Evolutionary conservation across 53 echinoderm and acorn worm genomes (phyloP).

Genomic region (Luidia sarsii): DNA sequence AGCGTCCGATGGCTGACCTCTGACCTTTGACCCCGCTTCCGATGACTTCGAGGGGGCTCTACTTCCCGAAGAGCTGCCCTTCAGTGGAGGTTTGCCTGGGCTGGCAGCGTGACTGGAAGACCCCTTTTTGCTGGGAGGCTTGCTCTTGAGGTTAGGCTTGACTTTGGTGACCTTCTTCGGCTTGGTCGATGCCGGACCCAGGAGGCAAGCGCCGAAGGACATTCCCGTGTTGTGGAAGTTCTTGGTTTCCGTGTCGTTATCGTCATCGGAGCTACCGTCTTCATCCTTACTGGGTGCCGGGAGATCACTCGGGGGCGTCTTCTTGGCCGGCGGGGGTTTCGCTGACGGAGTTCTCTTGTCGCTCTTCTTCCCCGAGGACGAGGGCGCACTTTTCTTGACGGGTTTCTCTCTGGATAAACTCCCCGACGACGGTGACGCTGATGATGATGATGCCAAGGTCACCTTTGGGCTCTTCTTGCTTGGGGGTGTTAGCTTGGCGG

Average conservation of each 20-base stretch:
- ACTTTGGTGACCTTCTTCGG: constrained; percentile 37
- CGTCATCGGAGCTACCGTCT: too few species aligned
- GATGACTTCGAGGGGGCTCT: not conserved
- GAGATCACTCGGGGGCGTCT: too few species aligned
- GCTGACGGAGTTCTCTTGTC: too few species aligned
- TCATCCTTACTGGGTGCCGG: too few species aligned
- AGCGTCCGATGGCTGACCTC: not conserved
- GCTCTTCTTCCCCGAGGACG: too few species aligned
- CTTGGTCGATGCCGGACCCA: constrained; percentile 6
- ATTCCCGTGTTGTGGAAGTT: constrained; percentile 72
- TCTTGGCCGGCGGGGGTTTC: too few species aligned
- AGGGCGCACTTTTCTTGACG: too few species aligned
- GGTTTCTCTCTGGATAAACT: too few species aligned
- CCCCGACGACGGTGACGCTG: too few species aligned
- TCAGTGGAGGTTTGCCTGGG: not conserved
- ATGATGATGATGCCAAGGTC: too few species aligned
- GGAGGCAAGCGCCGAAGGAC: constrained; percentile 85
- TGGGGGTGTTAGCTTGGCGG: too few species aligned
- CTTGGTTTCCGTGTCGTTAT: constrained; percentile 23
- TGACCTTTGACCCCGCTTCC: not conserved
- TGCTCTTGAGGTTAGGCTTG: not conserved
- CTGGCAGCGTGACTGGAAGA: not conserved
- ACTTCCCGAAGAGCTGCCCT: not conserved
- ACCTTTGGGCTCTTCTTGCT: too few species aligned
- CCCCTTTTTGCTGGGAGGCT: not conserved